Conservation (phyloP, 37 sponge, comb jelly and placozoan genomes). For the Petrosia ficiformis region DNA sequence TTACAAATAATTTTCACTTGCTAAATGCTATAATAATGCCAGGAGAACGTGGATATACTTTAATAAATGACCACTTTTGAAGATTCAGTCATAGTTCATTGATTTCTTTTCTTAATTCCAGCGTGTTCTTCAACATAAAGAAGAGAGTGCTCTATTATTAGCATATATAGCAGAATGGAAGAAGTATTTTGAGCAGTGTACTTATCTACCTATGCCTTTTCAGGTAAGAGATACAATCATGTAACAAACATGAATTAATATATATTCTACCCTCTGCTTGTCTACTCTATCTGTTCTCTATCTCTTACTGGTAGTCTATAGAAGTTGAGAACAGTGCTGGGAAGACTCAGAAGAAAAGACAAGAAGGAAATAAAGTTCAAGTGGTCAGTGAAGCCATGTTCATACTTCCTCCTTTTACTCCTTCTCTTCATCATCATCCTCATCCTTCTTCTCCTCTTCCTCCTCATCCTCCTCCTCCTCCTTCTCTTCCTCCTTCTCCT, state of each 20-base stretch:
- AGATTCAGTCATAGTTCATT: no score
- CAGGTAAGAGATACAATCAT: no score
- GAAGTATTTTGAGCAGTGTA: slow-evolving; percentile 84
- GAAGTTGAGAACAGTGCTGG: slow-evolving; percentile 50
- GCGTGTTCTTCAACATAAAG: slow-evolving; percentile 67
- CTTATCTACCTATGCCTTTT: slow-evolving; percentile 86
- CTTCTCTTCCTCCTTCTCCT: background rate
- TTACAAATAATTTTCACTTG: no score
- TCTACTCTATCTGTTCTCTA: background rate
- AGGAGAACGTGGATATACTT: no score
- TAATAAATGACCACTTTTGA: no score
- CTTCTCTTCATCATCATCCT: background rate
- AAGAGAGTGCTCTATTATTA: slow-evolving; percentile 78
- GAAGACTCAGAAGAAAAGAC: slow-evolving; percentile 58
- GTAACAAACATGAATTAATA: no score
- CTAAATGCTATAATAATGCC: no score
- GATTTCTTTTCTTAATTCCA: slow-evolving; percentile 3
- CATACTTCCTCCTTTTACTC: background rate
- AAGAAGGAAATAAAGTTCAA: slow-evolving; percentile 76
- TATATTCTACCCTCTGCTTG: background rate
- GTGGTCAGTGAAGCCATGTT: slow-evolving; percentile 17
- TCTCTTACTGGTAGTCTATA: slow-evolving; percentile 23
- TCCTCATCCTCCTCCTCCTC: background rate
- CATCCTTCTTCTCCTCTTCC: slow-evolving; percentile 1
- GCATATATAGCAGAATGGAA: slow-evolving; percentile 90